phyloP scores from a whole-genome alignment of 2,113 vertebrate species.

The Vombatus ursinus region DNA sequence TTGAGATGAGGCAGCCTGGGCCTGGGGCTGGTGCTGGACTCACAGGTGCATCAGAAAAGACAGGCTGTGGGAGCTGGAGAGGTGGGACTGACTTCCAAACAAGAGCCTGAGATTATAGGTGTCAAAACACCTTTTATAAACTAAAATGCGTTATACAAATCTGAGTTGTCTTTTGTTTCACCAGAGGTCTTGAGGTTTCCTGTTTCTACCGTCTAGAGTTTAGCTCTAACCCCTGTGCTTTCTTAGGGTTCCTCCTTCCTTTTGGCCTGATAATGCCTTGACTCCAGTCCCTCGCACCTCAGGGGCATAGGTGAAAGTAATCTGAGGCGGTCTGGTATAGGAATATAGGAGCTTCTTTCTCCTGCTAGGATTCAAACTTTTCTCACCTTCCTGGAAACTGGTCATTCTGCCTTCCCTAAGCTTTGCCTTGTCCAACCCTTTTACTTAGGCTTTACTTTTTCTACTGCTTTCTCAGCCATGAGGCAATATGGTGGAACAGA shows the following conservation, averaged over 20 bases:
- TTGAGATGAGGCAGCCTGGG: accelerated
- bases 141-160: neutral
- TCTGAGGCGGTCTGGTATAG: neutral
- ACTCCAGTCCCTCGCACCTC: neutral
- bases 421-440: too few species aligned
- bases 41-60: neutral
- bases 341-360: neutral
- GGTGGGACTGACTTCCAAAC: neutral
- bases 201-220: neutral
- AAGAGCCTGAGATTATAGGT: too few species aligned
- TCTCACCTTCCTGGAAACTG: neutral
- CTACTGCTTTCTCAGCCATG: neutral
- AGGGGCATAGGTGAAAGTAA: neutral
- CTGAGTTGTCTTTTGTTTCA: neutral
- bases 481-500: neutral
- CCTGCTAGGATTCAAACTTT: neutral
- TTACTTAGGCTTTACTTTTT: too few species aligned
- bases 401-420: neutral
- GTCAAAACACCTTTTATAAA: neutral
- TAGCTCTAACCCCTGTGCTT: neutral
- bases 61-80: neutral
- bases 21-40: neutral
- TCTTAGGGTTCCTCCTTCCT: neutral
- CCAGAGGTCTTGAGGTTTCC: neutral
- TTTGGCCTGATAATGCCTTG: neutral